Conservation (phyloP, 2,113 vertebrate species). For the Heterotilapia buettikoferi region DNA sequence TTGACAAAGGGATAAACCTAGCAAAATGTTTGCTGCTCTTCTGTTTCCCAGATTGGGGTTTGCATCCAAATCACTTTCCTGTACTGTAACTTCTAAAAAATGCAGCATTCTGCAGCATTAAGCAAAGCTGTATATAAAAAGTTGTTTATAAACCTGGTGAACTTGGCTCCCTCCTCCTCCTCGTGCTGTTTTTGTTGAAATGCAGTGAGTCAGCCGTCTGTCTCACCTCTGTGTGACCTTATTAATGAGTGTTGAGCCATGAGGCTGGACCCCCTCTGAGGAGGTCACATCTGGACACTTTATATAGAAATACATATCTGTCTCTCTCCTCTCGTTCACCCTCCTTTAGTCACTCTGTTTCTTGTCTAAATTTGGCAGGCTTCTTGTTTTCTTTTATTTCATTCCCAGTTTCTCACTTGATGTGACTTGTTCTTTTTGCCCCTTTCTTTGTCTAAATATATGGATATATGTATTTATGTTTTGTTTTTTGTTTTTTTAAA, state of each 20-base stretch:
- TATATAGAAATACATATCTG: constrained; percentile 42
- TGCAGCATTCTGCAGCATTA: background rate
- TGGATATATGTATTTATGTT: background rate
- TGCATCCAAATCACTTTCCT: background rate
- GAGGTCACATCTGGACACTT: constrained; percentile 65
- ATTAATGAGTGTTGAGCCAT: constrained; percentile 67
- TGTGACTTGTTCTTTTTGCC: background rate
- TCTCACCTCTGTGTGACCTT: constrained; percentile 63
- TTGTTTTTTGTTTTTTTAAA: background rate
- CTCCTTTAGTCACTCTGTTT: background rate
- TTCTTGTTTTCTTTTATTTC: background rate
- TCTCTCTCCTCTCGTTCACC: background rate
- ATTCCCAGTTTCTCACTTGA: background rate
- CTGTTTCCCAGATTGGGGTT: background rate
- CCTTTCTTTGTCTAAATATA: background rate
- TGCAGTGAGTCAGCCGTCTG: constrained; percentile 63
- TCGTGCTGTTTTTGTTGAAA: constrained; percentile 40
- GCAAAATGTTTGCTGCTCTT: background rate
- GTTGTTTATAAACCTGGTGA: background rate
- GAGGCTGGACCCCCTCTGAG: constrained; percentile 57
- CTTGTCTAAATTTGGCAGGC: background rate
- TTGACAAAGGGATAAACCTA: background rate
- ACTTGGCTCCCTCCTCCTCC: constrained; percentile 4
- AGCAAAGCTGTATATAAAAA: background rate
- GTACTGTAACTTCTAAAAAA: background rate